A percentile compares a stretch with the other conserved stretches of the same genome.
These are phyloP conservation scores for Schizothorax lantsangensis DNA, from an alignment of 2,797 vertebrate genomes.

Conservation along the genomic window DNA sequence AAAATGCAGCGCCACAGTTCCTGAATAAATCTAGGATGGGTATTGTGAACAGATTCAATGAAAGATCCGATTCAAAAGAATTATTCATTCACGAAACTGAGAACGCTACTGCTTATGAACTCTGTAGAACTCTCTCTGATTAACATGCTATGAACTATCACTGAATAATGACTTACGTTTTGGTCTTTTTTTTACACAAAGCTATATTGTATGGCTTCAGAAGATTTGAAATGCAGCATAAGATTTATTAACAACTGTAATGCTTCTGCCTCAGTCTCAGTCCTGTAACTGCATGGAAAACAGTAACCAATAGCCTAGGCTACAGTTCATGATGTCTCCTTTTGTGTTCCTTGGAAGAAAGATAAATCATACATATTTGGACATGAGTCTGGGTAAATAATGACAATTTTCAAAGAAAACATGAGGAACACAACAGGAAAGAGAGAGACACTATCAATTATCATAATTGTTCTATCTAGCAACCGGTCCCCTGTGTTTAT, in stretches of 20 bases:
- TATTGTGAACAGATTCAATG: neutral
- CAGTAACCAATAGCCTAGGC: too few species aligned
- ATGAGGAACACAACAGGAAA: neutral
- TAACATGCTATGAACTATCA: neutral
- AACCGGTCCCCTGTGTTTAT: slow-evolving; percentile 47
- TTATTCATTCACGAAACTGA: neutral
- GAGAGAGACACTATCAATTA: slow-evolving; percentile 30
- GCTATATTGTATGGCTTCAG: too few species aligned
- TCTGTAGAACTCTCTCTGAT: neutral
- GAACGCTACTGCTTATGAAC: neutral
- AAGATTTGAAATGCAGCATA: neutral
- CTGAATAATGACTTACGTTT: neutral
- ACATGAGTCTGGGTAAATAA: neutral
- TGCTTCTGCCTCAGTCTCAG: neutral
- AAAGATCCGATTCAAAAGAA: neutral
- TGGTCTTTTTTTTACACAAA: neutral
- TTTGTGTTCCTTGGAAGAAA: neutral
- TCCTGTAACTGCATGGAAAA: neutral
- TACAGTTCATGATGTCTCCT: neutral
- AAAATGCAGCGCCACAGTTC: too few species aligned
- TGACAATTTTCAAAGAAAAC: neutral
- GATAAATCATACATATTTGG: neutral
- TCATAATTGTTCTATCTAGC: slow-evolving; percentile 25
- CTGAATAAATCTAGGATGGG: neutral
- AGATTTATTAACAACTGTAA: neutral